Percentiles rank a stretch among this genome's conserved stretches.
Evolutionary conservation across 2,113 vertebrate species (phyloP).

Genomic region (Boleophthalmus pectinirostris): DNA sequence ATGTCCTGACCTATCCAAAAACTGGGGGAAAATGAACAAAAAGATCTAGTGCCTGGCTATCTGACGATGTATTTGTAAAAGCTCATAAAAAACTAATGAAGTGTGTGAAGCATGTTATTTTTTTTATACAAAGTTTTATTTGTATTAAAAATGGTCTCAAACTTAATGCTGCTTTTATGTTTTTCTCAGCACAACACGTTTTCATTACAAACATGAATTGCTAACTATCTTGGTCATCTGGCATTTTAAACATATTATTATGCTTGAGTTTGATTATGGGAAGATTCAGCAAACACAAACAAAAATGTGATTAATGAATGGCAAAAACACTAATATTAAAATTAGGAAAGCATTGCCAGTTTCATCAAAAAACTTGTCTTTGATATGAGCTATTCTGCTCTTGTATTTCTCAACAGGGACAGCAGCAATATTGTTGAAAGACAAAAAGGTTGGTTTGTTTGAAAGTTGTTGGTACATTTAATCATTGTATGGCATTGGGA

Average conservation of each 20-base stretch:
- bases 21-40: conserved; percentile 65
- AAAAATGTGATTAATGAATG: background rate
- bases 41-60: conserved; percentile 97
- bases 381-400: background rate
- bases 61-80: conserved; percentile 83
- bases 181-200: background rate
- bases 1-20: conserved; percentile 87
- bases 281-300: background rate
- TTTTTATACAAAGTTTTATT: conserved; percentile 88
- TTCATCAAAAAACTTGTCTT: background rate
- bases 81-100: conserved; percentile 80
- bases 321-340: background rate
- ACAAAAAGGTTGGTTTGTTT: background rate
- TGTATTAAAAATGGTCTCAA: conserved; percentile 99
- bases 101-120: conserved; percentile 93
- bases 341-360: background rate
- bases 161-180: conserved; percentile 33
- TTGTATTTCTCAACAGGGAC: background rate
- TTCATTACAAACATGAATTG: background rate
- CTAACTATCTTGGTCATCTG: too few species aligned
- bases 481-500: background rate
- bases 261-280: background rate
- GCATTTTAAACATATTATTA: background rate
- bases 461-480: background rate
- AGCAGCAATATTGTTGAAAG: background rate